A percentile compares a stretch with the other conserved stretches of the same genome.
phyloP scores from a whole-genome alignment of 64 coral and sea anemone species.

The Anthopleura sola region DNA sequence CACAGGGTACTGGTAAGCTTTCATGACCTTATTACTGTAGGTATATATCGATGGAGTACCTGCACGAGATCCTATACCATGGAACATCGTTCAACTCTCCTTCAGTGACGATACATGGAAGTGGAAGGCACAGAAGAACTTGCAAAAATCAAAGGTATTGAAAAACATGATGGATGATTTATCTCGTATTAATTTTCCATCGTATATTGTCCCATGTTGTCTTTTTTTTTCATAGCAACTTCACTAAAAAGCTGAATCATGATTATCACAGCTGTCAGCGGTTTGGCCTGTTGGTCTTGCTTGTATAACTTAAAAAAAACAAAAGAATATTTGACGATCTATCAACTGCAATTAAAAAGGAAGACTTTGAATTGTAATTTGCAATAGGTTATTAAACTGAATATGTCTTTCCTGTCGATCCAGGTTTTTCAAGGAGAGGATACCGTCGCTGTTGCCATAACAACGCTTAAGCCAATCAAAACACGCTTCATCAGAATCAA shows the following conservation, averaged over 20 bases:
- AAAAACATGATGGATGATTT: not conserved
- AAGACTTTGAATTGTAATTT: too few species aligned
- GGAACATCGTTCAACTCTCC: not conserved
- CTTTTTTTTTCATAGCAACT: too few species aligned
- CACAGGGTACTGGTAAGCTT: too few species aligned
- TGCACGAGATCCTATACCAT: not conserved
- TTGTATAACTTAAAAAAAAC: too few species aligned
- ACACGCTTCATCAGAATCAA: slow-evolving; percentile 11
- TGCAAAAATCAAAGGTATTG: not conserved
- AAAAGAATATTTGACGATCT: too few species aligned
- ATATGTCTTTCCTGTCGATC: too few species aligned
- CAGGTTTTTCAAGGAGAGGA: not conserved
- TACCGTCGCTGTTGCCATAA: not conserved
- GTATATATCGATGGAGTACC: not conserved
- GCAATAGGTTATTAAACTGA: too few species aligned
- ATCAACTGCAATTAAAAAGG: too few species aligned
- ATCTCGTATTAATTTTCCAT: too few species aligned
- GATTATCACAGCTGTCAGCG: too few species aligned
- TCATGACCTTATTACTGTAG: not conserved
- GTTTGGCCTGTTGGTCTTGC: not conserved
- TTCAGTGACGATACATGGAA: slow-evolving; percentile 1
- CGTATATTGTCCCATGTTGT: too few species aligned
- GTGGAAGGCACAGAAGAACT: not conserved
- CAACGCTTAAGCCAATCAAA: slow-evolving; percentile 1
- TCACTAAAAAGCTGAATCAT: too few species aligned